These are phyloP conservation scores for Apis dorsata DNA, from an alignment of 1,140 invertebrate species.

Conservation along the genomic window DNA sequence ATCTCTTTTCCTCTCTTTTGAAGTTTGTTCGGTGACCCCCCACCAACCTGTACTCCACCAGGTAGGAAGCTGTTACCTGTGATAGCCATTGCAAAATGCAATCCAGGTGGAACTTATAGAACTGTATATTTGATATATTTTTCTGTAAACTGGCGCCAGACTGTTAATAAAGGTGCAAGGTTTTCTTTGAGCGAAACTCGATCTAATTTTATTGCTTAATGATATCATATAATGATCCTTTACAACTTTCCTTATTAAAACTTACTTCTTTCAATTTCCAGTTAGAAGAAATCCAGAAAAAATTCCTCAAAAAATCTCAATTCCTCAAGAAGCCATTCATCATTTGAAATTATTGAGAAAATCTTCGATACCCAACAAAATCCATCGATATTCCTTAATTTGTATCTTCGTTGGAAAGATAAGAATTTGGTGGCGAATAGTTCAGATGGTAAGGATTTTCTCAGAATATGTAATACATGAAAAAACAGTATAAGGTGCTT, in stretches of 20 bases:
- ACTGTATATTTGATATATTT: neutral
- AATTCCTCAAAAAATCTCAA: neutral
- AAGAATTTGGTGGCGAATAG: too few relatives aligned
- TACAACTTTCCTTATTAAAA: neutral
- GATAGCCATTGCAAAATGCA: conserved; percentile 27
- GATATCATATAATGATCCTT: neutral
- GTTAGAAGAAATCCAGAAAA: neutral
- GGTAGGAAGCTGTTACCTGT: conserved; percentile 26
- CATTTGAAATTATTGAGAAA: neutral
- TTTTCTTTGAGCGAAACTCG: neutral
- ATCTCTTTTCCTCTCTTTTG: conserved; percentile 52
- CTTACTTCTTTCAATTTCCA: neutral
- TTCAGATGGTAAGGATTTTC: conserved; percentile 8
- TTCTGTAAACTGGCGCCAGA: neutral
- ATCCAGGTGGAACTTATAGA: neutral
- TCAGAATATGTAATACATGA: conserved; percentile 10
- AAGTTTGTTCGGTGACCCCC: conserved; percentile 40
- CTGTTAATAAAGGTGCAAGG: neutral
- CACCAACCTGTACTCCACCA: neutral
- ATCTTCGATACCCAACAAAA: neutral
- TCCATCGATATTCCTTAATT: neutral
- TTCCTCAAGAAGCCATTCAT: neutral
- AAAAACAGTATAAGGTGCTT: conserved; percentile 45
- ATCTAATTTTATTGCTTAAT: neutral
- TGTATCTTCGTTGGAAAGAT: neutral